Conservation (phyloP, 2,888 invertebrate species). For the Melanostoma mellinum region DNA sequence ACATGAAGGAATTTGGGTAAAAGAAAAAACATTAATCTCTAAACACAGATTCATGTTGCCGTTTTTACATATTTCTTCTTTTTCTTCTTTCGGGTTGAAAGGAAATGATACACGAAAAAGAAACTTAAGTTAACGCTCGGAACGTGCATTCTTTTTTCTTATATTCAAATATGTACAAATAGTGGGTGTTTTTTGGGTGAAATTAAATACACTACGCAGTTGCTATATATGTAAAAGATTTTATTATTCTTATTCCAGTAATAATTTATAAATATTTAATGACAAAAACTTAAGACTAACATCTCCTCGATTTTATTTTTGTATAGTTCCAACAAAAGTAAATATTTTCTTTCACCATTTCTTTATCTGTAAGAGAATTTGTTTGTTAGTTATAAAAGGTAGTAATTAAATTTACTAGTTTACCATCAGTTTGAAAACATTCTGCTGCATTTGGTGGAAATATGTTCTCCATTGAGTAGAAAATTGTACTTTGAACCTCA, state of each 20-base stretch:
- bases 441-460: conserved; percentile 78
- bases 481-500: conserved; percentile 78
- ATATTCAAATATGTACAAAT: not conserved
- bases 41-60: conserved; percentile 63
- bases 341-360: conserved; percentile 77
- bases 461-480: conserved; percentile 79
- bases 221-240: not conserved
- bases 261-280: not conserved
- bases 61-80: conserved; percentile 6
- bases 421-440: conserved; percentile 78
- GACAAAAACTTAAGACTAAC: conserved; percentile 24
- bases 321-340: conserved; percentile 80
- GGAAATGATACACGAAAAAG: too few species aligned
- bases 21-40: conserved; percentile 66
- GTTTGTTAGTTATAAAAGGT: not conserved
- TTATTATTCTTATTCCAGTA: conserved; percentile 1
- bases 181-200: not conserved
- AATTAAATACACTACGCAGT: not conserved
- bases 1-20: conserved; percentile 38
- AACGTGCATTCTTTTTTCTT: not conserved
- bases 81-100: not conserved
- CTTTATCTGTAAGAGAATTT: conserved; percentile 75
- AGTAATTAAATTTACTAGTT: not conserved
- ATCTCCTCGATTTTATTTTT: conserved; percentile 76
- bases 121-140: too few species aligned